phyloP scores from a whole-genome alignment of 2,113 vertebrate species.

The Orycteropus afer region DNA sequence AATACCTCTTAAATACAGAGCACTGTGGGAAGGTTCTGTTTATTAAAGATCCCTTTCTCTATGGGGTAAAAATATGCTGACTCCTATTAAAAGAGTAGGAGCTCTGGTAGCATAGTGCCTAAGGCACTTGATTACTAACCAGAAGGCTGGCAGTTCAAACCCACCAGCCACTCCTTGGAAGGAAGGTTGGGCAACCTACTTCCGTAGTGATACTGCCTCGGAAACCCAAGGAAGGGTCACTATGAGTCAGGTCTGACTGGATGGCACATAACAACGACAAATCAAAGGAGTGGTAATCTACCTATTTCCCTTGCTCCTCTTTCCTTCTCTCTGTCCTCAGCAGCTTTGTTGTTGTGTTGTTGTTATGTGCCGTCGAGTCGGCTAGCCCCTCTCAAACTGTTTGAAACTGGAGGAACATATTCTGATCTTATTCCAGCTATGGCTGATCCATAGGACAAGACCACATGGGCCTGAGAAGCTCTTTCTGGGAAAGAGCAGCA shows the following conservation, averaged over 20 bases:
- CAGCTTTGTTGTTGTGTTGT: neutral
- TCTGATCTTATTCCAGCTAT: neutral
- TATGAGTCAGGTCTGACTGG: too few species aligned
- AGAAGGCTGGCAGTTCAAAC: too few species aligned
- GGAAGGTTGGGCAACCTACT: too few species aligned
- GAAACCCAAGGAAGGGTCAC: too few species aligned
- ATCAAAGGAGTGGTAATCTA: neutral
- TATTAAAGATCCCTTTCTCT: neutral
- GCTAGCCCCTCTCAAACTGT: neutral
- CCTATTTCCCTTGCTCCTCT: neutral
- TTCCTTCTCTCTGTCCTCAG: neutral
- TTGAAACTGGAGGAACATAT: conserved; percentile 32
- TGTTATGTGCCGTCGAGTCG: too few species aligned
- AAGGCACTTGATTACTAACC: too few species aligned
- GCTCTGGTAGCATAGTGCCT: too few species aligned
- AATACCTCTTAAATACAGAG: neutral
- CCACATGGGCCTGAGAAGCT: neutral
- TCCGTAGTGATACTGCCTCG: too few species aligned
- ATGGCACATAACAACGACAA: too few species aligned
- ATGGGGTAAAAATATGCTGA: neutral
- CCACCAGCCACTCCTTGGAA: too few species aligned
- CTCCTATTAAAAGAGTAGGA: too few species aligned
- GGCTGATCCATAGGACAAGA: neutral
- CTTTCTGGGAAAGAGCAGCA: neutral
- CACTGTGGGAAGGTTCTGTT: neutral